Conservation (phyloP, 2,888 invertebrate genomes). For the Thymelicus lineola region DNA sequence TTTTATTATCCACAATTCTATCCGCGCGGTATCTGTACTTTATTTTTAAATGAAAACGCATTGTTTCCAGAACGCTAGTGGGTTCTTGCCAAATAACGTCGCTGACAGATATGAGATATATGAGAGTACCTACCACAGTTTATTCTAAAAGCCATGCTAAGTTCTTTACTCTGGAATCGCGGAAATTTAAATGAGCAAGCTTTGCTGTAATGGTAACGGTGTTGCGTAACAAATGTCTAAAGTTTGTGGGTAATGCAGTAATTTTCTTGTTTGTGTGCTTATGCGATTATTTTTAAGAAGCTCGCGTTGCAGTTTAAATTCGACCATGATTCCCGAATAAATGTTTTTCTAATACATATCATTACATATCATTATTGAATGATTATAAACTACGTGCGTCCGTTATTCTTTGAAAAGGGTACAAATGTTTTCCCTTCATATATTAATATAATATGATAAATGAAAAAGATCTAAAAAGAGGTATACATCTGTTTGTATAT, state of each 20-base stretch:
- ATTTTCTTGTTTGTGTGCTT: conserved; percentile 2
- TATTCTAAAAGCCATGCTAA: conserved; percentile 21
- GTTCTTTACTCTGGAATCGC: conserved; percentile 31
- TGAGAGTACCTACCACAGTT: conserved; percentile 7
- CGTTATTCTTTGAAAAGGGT: no score
- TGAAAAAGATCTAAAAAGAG: no score
- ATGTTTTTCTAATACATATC: no score
- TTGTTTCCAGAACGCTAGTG: conserved; percentile 28
- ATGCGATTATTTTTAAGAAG: neutral
- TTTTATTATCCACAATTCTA: conserved; percentile 27
- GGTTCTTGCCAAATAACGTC: conserved; percentile 32
- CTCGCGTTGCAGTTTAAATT: no score
- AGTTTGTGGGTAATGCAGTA: conserved; percentile 5
- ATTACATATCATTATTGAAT: no score
- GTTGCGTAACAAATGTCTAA: conserved; percentile 5
- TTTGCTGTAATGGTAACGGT: conserved; percentile 7
- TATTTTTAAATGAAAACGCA: conserved; percentile 31
- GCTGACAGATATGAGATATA: conserved; percentile 32
- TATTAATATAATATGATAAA: no score
- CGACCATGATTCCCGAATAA: no score
- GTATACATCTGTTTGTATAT: no score
- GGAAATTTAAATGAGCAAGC: conserved; percentile 28
- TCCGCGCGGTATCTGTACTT: conserved; percentile 11
- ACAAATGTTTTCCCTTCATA: no score
- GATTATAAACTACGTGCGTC: no score